phyloP scores from a whole-genome alignment of 2,797 vertebrate species.

The Tolypeutes matacus region DNA sequence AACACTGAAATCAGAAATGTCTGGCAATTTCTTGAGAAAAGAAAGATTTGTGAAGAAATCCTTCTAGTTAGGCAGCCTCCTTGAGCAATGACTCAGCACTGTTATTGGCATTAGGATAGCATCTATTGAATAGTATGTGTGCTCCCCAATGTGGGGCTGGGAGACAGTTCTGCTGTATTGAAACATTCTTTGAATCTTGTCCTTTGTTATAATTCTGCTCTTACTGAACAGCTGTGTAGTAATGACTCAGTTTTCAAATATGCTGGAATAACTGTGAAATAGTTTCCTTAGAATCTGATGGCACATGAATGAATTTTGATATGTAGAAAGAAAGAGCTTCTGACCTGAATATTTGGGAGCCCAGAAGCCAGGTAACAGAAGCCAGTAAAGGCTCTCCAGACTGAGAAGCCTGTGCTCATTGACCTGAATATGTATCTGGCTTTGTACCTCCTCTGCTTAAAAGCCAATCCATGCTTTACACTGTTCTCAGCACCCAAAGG shows the following conservation, averaged over 20 bases:
- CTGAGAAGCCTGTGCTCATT: background rate
- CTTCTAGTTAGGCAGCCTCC: background rate
- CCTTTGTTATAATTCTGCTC: background rate
- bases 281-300: background rate
- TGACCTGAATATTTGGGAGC: background rate
- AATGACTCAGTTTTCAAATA: background rate
- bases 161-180: background rate
- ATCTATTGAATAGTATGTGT: background rate
- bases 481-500: background rate
- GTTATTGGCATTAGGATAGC: too few relatives aligned
- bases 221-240: background rate
- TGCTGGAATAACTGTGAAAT: background rate
- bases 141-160: accelerated
- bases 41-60: background rate
- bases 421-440: background rate
- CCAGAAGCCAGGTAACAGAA: background rate
- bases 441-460: background rate
- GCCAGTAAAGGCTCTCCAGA: background rate
- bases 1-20: background rate
- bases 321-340: background rate
- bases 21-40: background rate
- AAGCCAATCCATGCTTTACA: background rate
- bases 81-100: background rate
- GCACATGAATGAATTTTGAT: background rate
- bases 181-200: background rate